Conservation (phyloP, 2,113 vertebrate species). For the Rana temporaria region DNA sequence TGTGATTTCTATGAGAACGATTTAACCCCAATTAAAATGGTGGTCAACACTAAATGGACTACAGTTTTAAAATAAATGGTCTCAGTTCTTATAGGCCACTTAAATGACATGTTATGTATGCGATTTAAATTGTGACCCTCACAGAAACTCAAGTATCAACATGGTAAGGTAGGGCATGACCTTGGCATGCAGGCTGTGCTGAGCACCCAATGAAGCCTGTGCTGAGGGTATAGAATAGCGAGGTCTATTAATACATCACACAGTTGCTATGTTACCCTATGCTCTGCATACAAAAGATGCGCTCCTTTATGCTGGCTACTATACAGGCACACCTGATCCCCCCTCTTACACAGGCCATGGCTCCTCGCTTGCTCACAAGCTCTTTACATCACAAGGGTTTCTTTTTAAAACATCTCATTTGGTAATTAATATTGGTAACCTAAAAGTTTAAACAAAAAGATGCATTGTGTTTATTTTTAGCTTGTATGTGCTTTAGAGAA, state of each 20-base stretch:
- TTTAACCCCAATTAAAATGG: too few relatives aligned
- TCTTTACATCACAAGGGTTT: background rate
- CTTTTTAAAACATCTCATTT: background rate
- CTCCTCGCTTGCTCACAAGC: background rate
- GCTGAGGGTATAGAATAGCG: constrained; percentile 36
- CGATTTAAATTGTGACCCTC: too few relatives aligned
- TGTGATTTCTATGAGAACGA: too few relatives aligned
- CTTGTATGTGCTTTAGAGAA: too few relatives aligned
- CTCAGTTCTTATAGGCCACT: too few relatives aligned
- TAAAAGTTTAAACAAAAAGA: too few relatives aligned
- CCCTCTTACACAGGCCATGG: background rate
- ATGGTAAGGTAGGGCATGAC: constrained; percentile 4
- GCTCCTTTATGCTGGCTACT: constrained; percentile 19
- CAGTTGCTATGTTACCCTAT: constrained; percentile 43
- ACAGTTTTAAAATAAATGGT: too few relatives aligned
- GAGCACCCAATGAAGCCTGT: background rate
- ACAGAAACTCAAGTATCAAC: background rate
- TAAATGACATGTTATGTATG: too few relatives aligned
- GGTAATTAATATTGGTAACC: too few relatives aligned
- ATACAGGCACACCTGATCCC: constrained; percentile 37
- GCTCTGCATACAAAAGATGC: constrained; percentile 47
- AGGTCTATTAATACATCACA: constrained; percentile 41
- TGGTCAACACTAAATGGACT: too few relatives aligned
- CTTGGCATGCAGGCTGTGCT: background rate
- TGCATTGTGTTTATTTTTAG: too few relatives aligned